Conservation (phyloP, 2,888 invertebrate species). For the Clanis bilineata region DNA sequence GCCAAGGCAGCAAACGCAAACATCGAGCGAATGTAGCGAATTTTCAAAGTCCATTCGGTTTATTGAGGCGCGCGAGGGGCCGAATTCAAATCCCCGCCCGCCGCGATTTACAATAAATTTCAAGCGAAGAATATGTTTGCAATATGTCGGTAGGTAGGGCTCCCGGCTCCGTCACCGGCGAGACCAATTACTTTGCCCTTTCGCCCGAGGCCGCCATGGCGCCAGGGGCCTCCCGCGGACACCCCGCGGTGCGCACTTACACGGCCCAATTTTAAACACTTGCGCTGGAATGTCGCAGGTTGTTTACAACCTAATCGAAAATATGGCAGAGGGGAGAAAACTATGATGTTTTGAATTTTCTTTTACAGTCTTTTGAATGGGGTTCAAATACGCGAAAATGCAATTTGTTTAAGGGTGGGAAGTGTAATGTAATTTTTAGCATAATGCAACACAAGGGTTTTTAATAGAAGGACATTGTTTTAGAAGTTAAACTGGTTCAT, state of each 20-base stretch:
- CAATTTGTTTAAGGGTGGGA: background rate
- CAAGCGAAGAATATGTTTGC: conserved; percentile 78
- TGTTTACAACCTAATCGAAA: conserved; percentile 72
- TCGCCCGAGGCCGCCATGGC: conserved; percentile 33
- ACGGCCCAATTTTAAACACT: conserved; percentile 65
- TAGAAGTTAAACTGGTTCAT: too few relatives aligned
- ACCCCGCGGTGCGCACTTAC: conserved; percentile 35
- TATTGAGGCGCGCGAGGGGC: conserved; percentile 62
- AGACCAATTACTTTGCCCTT: conserved; percentile 58
- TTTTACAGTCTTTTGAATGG: conserved; percentile 28
- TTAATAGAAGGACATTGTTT: too few relatives aligned
- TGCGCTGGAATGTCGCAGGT: conserved; percentile 59
- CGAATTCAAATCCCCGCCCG: conserved; percentile 62
- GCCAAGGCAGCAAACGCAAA: conserved; percentile 75
- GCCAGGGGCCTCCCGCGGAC: conserved; percentile 33
- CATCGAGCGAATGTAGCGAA: conserved; percentile 74
- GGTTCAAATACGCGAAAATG: background rate
- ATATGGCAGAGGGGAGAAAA: conserved; percentile 40
- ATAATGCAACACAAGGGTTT: background rate
- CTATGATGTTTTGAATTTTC: conserved; percentile 42
- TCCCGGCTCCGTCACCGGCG: conserved; percentile 38
- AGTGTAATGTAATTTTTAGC: background rate
- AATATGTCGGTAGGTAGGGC: conserved; percentile 59
- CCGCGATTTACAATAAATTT: conserved; percentile 79
- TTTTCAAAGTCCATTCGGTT: conserved; percentile 77